phyloP scores from a whole-genome alignment of 2,888 invertebrate species.

The Tridacna gigas region DNA sequence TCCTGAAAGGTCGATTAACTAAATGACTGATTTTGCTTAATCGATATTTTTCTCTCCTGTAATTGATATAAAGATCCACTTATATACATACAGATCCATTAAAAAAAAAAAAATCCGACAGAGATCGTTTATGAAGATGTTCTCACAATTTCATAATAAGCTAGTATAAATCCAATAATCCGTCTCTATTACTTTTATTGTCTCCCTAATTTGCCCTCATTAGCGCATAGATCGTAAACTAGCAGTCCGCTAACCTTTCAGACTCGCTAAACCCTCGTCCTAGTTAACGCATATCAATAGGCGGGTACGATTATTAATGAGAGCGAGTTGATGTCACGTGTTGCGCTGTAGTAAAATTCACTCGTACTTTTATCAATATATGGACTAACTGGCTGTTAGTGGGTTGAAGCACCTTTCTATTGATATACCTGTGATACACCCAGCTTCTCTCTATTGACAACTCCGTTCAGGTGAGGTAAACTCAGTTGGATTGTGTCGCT shows the following conservation, averaged over 20 bases:
- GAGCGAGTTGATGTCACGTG: not conserved
- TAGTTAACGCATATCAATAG: not conserved
- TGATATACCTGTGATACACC: too few relatives aligned
- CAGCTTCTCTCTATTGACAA: too few relatives aligned
- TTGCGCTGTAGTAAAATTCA: too few relatives aligned
- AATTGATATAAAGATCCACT: not conserved
- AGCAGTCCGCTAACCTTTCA: not conserved
- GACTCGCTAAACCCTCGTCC: not conserved
- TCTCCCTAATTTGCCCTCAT: not conserved
- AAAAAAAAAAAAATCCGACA: not conserved
- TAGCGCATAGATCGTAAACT: slow-evolving; percentile 1
- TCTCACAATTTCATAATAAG: not conserved
- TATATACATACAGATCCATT: too few relatives aligned
- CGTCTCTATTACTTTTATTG: not conserved
- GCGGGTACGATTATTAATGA: not conserved
- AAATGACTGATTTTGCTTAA: not conserved
- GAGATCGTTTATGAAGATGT: not conserved
- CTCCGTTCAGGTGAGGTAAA: too few relatives aligned
- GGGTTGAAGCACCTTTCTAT: too few relatives aligned
- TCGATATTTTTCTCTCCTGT: not conserved
- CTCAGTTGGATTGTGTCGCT: too few relatives aligned
- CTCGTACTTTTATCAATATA: not conserved
- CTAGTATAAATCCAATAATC: not conserved
- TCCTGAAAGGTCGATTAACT: not conserved
- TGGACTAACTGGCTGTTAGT: not conserved